These are phyloP conservation scores for Patella caerulea DNA, from an alignment of 2,888 invertebrate genomes.

Conservation along the genomic window DNA sequence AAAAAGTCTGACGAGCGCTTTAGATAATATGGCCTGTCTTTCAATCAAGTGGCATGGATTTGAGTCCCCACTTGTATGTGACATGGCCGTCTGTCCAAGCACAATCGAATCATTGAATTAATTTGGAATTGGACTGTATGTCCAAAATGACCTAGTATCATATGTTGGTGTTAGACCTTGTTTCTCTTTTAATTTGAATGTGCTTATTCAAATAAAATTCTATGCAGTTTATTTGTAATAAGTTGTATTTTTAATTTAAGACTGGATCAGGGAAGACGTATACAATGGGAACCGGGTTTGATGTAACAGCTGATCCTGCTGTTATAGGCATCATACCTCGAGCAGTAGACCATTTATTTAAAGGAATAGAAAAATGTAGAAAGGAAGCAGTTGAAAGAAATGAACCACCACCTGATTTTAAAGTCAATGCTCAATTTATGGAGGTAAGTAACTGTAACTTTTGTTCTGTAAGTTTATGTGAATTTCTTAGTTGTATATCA, in stretches of 20 bases:
- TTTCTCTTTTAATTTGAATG: too few species aligned
- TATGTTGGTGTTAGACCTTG: too few species aligned
- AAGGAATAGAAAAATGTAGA: slow-evolving; percentile 75
- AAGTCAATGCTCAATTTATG: slow-evolving; percentile 92
- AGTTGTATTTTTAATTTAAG: slow-evolving; percentile 72
- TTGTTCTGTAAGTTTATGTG: too few species aligned
- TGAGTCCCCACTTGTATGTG: too few species aligned
- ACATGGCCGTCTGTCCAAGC: too few species aligned
- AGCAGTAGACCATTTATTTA: slow-evolving; percentile 92
- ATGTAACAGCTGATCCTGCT: slow-evolving; percentile 75
- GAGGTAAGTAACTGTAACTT: slow-evolving; percentile 67
- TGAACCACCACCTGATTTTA: slow-evolving; percentile 81
- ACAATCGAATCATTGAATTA: too few species aligned
- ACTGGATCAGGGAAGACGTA: slow-evolving; percentile 99
- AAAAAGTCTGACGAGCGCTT: too few species aligned
- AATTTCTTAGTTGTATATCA: too few species aligned
- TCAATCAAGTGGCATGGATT: too few species aligned
- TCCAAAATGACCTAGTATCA: too few species aligned
- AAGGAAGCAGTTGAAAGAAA: slow-evolving; percentile 77
- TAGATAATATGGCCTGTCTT: too few species aligned
- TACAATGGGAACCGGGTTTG: slow-evolving; percentile 99
- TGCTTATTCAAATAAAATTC: not conserved
- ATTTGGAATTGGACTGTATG: too few species aligned
- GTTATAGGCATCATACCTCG: slow-evolving; percentile 93
- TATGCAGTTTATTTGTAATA: not conserved